Evolutionary conservation across 2,797 vertebrate species (phyloP).

Genomic region (Echiichthys vipera): DNA sequence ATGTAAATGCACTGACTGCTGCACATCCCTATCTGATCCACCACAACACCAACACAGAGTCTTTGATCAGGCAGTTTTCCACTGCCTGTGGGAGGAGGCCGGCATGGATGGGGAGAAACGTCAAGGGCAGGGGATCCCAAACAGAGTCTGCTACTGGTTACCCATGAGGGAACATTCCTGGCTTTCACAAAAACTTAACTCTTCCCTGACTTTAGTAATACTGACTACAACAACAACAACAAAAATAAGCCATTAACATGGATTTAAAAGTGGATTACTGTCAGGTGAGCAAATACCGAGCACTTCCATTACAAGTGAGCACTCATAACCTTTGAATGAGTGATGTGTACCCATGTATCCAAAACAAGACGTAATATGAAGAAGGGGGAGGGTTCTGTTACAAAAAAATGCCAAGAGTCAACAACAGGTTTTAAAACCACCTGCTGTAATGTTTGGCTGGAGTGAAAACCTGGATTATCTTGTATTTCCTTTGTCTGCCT

Average conservation of each 20-base stretch:
- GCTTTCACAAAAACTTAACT: conserved; percentile 52
- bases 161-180: conserved; percentile 64
- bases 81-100: conserved; percentile 46
- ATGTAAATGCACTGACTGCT: too few relatives aligned
- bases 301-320: neutral
- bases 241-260: neutral
- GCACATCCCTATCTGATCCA: conserved; percentile 31
- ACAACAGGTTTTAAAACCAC: conserved; percentile 13
- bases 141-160: conserved; percentile 59
- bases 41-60: conserved; percentile 26
- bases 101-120: conserved; percentile 54
- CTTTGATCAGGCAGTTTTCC: conserved; percentile 57
- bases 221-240: conserved; percentile 14
- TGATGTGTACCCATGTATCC: neutral
- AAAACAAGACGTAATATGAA: conserved; percentile 18
- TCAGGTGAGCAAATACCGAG: neutral
- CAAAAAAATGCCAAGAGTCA: neutral
- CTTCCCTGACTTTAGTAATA: conserved; percentile 34
- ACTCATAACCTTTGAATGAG: conserved; percentile 14
- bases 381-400: neutral
- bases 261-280: too few relatives aligned
- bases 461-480: neutral
- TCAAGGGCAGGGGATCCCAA: conserved; percentile 54
- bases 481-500: neutral
- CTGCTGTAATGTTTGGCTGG: neutral